These are phyloP conservation scores for Caenorhabditis wallacei DNA, from an alignment of 2,888 invertebrate genomes.

Conservation along the genomic window DNA sequence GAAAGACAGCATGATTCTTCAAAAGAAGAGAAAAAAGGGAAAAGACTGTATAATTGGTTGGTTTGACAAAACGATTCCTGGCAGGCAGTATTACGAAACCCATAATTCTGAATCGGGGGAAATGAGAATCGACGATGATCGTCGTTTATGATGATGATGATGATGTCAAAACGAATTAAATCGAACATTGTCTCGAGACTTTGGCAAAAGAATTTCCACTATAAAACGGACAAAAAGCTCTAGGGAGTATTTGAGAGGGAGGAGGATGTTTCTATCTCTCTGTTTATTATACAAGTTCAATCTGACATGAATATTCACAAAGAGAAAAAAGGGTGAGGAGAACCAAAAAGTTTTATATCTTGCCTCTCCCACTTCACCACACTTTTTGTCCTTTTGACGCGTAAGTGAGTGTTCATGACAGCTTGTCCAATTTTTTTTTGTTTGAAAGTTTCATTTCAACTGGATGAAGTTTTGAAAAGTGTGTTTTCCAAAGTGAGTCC, in stretches of 20 bases:
- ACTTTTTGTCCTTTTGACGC: conserved; percentile 40
- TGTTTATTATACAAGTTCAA: conserved; percentile 58
- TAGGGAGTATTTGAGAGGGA: conserved; percentile 46
- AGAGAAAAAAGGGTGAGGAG: no score
- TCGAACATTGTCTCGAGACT: conserved; percentile 21
- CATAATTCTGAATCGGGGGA: conserved; percentile 21
- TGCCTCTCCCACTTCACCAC: conserved; percentile 1
- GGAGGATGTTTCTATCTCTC: conserved; percentile 9
- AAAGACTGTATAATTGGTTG: conserved; percentile 16
- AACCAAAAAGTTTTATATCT: conserved; percentile 7
- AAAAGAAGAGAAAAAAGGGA: not conserved
- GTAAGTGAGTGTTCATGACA: conserved; percentile 57
- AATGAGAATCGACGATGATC: conserved; percentile 29
- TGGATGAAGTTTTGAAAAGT: not conserved
- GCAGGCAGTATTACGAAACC: conserved; percentile 45
- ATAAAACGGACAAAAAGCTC: conserved; percentile 25
- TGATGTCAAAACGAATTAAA: conserved; percentile 37
- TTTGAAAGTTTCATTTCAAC: conserved; percentile 11
- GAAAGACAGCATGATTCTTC: conserved; percentile 7
- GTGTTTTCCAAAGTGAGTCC: no score
- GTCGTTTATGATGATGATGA: not conserved
- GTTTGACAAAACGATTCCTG: conserved; percentile 2
- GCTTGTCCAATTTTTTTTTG: conserved; percentile 22
- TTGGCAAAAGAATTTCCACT: conserved; percentile 22
- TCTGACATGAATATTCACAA: conserved; percentile 59